Percentiles rank a stretch among this genome's conserved stretches.
phyloP scores from a whole-genome alignment of 1,140 invertebrate genomes.

The Drosophila biarmipes region DNA sequence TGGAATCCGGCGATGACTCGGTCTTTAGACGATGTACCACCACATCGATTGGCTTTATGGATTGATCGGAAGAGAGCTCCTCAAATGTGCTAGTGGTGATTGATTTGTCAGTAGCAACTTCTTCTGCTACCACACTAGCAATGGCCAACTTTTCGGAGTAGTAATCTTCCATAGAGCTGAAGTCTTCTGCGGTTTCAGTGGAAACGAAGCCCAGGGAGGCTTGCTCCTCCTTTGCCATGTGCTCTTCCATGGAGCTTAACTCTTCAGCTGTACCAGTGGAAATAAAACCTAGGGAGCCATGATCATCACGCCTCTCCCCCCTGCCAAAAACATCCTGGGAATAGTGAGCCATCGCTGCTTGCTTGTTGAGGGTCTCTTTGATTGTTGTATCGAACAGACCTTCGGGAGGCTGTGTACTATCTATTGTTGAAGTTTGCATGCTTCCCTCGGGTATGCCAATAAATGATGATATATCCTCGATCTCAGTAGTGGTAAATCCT shows the following conservation, averaged over 20 bases:
- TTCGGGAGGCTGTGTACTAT: constrained; percentile 62
- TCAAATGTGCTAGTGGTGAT: constrained; percentile 59
- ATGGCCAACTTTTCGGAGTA: constrained; percentile 72
- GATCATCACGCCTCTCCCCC: constrained; percentile 64
- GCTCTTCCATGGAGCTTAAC: constrained; percentile 76
- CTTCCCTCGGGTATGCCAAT: constrained; percentile 67
- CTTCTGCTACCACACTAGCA: constrained; percentile 65
- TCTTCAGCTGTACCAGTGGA: constrained; percentile 79
- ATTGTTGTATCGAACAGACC: constrained; percentile 69
- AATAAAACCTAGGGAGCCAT: constrained; percentile 72
- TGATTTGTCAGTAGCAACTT: constrained; percentile 54
- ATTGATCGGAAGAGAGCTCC: constrained; percentile 68
- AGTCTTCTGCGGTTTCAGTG: constrained; percentile 78
- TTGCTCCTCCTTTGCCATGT: constrained; percentile 71
- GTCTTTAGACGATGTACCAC: constrained; percentile 85
- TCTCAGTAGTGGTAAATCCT: constrained; percentile 27
- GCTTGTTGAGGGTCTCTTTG: constrained; percentile 68
- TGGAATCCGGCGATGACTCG: constrained; percentile 85
- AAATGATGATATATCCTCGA: constrained; percentile 66
- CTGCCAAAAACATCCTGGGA: constrained; percentile 57
- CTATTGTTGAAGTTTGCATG: constrained; percentile 54
- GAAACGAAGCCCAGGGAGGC: constrained; percentile 76
- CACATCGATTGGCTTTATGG: constrained; percentile 68
- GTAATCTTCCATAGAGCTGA: constrained; percentile 82
- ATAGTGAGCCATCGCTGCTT: constrained; percentile 76